Percentiles rank a stretch among this genome's conserved stretches.
Conservation (phyloP, 2,113 vertebrate genomes). For the Tretioscincus oriximinensis region DNA sequence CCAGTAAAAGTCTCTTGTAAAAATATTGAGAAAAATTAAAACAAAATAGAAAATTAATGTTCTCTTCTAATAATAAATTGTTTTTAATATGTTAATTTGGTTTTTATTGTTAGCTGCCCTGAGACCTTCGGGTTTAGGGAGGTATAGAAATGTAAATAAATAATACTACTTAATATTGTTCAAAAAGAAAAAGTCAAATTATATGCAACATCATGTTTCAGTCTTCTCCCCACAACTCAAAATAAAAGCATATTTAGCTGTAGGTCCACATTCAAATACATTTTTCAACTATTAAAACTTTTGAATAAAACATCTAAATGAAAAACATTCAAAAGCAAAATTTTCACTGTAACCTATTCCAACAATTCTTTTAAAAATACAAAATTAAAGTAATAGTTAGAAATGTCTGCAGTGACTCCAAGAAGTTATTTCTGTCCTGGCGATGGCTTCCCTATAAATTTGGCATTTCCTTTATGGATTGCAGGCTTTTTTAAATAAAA, state of each 20-base stretch:
- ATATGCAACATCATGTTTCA: constrained; percentile 6
- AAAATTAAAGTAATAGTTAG: fast-evolving
- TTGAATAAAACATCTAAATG: constrained; percentile 13
- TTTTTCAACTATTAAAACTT: constrained; percentile 18
- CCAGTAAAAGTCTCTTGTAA: background rate
- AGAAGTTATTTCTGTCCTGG: constrained; percentile 1
- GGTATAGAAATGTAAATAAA: too few relatives aligned
- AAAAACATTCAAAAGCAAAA: constrained; percentile 19
- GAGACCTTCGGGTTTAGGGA: too few relatives aligned
- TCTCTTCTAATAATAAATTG: too few relatives aligned
- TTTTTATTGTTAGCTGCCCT: too few relatives aligned
- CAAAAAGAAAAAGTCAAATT: constrained; percentile 10
- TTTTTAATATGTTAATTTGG: too few relatives aligned
- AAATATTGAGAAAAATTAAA: background rate
- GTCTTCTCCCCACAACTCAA: constrained; percentile 16
- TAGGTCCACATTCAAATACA: constrained; percentile 26
- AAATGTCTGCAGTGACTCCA: constrained; percentile 21
- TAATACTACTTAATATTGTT: background rate
- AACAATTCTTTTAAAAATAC: background rate
- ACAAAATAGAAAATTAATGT: too few relatives aligned
- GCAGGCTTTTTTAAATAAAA: constrained; percentile 32
- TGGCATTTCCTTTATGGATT: constrained; percentile 30
- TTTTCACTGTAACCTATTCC: constrained; percentile 19
- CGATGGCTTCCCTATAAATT: background rate
- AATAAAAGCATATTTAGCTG: constrained; percentile 27